Evolutionary conservation across 2,113 vertebrate genomes (phyloP), one percentile per base, ranked within the genome.

Genomic region (Mus pahari): DNA sequence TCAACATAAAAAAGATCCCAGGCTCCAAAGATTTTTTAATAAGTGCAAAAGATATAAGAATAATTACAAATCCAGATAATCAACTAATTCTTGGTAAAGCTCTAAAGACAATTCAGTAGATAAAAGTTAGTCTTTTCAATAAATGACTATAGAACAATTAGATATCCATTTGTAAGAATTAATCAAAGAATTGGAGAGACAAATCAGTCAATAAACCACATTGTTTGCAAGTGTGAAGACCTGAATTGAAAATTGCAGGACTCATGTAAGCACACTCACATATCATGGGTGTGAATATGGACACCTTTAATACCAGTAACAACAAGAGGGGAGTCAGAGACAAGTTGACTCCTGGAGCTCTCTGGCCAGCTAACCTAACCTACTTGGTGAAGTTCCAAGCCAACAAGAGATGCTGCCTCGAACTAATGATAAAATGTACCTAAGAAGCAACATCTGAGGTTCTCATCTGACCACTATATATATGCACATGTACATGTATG

Each of bases 51-150:
- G 17, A 93, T 33, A n/a, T 36, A 68, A 94, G 28, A 89, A 66
- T 20, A 48, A 60, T 45, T 92, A 81, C 79, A 94, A 87, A 88
- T 8, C 9, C 2, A 53, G 14, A 84, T 16, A 31, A 17, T 71
- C 79, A 96, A 77, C 19, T 71, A n/a, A 71, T 87, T 87, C 36
- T 81, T 84, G 62, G 62, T 22, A 82, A 60, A 60, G 79, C 55
- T 39, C 55, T 45, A 93, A 92, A 94, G 19, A 8, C 17, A 90
- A 84, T 70, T 77, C 87, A 91, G 62, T 45, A 42, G 53, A 60
- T 24, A 82, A 39, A 60, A 82, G 22, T 68, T 45, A 50, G 20
- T 42, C 39, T 92, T 78, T 64, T 88, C 36, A 92, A 84, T 0
- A 84, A 70, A 75, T 11, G 4, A 5, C 55, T 62, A 58, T 75